These are phyloP conservation scores for Picus viridis DNA, from an alignment of 2,797 vertebrate species.

Conservation along the genomic window DNA sequence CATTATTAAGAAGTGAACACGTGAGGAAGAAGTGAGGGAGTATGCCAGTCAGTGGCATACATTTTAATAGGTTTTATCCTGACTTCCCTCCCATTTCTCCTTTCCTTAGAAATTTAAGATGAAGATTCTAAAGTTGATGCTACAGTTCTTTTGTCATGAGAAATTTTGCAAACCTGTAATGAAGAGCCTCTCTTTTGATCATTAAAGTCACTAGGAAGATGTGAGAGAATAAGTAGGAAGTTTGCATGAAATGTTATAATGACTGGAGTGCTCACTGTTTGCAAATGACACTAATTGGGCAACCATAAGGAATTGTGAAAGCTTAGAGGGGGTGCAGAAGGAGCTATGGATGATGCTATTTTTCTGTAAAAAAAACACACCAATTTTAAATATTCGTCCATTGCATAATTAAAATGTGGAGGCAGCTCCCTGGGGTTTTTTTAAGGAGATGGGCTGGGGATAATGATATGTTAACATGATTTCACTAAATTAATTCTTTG, in stretches of 20 bases:
- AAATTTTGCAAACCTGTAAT: background rate
- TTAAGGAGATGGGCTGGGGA: background rate
- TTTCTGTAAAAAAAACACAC: background rate
- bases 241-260: background rate
- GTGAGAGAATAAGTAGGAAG: conserved; percentile 21
- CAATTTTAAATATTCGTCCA: background rate
- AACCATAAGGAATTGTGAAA: background rate
- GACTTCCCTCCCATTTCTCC: background rate
- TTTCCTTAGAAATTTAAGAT: conserved; percentile 16
- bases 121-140: conserved; percentile 12
- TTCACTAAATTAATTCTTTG: conserved; percentile 23
- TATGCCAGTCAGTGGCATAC: background rate
- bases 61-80: conserved; percentile 21
- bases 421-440: conserved; percentile 19
- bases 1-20: background rate
- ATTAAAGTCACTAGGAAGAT: background rate
- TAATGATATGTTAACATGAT: conserved; percentile 50
- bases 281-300: background rate
- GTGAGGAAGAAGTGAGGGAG: background rate
- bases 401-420: background rate
- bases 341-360: background rate
- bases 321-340: background rate
- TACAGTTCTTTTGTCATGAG: background rate
- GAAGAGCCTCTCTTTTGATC: conserved; percentile 33
- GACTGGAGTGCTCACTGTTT: background rate